Conservation (phyloP, 1,140 invertebrate genomes). For the Bombus impatiens region DNA sequence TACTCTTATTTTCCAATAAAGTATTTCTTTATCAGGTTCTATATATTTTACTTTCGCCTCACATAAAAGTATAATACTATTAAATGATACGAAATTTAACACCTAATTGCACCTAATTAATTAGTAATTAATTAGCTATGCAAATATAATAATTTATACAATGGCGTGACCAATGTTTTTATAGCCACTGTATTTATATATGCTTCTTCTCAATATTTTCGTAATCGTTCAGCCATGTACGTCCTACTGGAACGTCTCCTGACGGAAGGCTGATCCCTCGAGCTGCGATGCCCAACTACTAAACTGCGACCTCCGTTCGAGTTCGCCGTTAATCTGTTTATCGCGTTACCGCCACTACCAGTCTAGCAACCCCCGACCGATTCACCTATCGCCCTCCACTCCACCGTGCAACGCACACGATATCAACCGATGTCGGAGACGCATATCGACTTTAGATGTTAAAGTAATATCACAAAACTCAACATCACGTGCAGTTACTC, state of each 20-base stretch:
- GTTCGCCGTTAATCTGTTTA: slow-evolving; percentile 80
- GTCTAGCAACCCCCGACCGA: slow-evolving; percentile 71
- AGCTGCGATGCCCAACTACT: slow-evolving; percentile 64
- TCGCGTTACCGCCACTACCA: slow-evolving; percentile 79
- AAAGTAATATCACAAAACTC: background rate
- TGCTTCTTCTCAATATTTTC: too few relatives aligned
- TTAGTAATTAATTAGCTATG: too few relatives aligned
- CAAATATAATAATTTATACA: too few relatives aligned
- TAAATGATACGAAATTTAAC: too few relatives aligned
- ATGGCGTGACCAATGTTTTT: too few relatives aligned
- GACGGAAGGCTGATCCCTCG: slow-evolving; percentile 52
- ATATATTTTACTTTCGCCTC: background rate
- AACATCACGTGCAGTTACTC: background rate
- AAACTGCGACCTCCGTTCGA: slow-evolving; percentile 76
- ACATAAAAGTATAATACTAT: too few relatives aligned
- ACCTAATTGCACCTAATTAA: too few relatives aligned
- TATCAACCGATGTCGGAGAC: slow-evolving; percentile 44
- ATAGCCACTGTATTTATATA: too few relatives aligned
- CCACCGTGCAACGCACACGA: slow-evolving; percentile 28
- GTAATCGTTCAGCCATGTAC: background rate
- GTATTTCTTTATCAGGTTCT: background rate
- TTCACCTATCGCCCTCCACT: slow-evolving; percentile 29
- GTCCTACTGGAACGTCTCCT: slow-evolving; percentile 7
- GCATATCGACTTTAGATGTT: background rate
- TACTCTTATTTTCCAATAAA: background rate